Conservation (phyloP, 2,888 invertebrate species). For the Eudasyphora cyanicolor region DNA sequence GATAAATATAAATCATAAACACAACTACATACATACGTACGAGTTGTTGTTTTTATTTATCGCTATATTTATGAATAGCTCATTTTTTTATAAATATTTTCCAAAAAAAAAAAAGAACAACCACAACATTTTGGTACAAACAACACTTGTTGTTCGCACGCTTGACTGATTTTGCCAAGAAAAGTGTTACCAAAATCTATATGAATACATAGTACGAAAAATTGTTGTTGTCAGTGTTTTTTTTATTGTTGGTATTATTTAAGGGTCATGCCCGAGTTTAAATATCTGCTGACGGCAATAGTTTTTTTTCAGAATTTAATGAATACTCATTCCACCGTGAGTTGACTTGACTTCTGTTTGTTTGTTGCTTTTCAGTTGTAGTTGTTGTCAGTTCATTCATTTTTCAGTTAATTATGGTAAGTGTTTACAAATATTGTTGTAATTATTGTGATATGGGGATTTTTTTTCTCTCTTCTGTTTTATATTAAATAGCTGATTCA, state of each 20-base stretch:
- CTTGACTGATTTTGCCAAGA: conserved; percentile 54
- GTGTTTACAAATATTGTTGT: conserved; percentile 14
- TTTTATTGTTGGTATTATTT: conserved; percentile 13
- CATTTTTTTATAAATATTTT: background rate
- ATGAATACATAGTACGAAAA: background rate
- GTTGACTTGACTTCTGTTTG: background rate
- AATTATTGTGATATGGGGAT: background rate
- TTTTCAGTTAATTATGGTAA: conserved; percentile 37
- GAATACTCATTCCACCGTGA: background rate
- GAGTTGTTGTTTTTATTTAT: conserved; percentile 27
- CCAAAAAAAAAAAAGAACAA: too few relatives aligned
- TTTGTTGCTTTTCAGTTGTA: background rate
- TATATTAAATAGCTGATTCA: background rate
- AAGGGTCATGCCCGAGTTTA: conserved; percentile 40
- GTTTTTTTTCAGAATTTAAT: background rate
- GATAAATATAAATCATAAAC: conserved; percentile 15
- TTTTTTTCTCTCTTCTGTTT: too few relatives aligned
- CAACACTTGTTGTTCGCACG: conserved; percentile 43
- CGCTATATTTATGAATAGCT: conserved; percentile 1
- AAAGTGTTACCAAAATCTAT: conserved; percentile 32
- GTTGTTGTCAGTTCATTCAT: too few relatives aligned
- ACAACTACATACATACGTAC: background rate
- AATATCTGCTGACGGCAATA: conserved; percentile 44
- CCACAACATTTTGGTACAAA: background rate
- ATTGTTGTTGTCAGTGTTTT: background rate